Evolutionary conservation across 2,797 vertebrate species (phyloP).

Genomic region (Dendrocincla tyrannina): DNA sequence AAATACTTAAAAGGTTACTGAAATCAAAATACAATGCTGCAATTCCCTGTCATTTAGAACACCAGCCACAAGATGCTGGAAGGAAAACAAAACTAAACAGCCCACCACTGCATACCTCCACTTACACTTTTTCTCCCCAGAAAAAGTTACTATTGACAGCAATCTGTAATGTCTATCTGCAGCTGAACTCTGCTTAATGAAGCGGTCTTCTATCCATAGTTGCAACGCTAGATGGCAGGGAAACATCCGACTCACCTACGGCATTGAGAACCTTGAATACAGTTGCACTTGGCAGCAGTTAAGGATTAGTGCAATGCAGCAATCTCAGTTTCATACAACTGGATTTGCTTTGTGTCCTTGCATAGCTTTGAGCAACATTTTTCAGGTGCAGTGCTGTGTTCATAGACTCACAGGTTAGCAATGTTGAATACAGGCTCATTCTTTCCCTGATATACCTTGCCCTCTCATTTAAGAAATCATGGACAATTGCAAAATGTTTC

Average conservation of each 20-base stretch:
- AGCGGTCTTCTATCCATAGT: not conserved
- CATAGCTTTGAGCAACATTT: not conserved
- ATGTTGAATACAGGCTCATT: not conserved
- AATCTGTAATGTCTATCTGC: not conserved
- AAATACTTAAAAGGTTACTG: not conserved
- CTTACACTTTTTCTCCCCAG: fast-evolving
- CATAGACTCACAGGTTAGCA: not conserved
- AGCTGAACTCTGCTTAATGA: not conserved
- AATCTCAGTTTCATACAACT: not conserved
- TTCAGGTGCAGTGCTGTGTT: not conserved
- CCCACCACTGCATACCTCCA: not conserved
- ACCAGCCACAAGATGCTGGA: not conserved
- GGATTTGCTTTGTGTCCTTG: not conserved
- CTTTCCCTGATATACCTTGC: not conserved
- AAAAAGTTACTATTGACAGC: not conserved
- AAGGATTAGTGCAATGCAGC: not conserved
- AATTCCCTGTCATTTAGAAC: not conserved
- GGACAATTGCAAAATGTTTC: not conserved
- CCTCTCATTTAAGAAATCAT: not conserved
- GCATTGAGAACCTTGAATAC: not conserved
- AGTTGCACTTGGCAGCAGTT: no score
- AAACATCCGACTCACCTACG: not conserved
- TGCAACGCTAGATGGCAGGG: constrained; percentile 24
- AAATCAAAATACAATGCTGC: not conserved
- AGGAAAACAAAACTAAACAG: not conserved